Evolutionary conservation across 2,797 vertebrate species (phyloP).

Genomic region (Acipenser transmontanus): DNA sequence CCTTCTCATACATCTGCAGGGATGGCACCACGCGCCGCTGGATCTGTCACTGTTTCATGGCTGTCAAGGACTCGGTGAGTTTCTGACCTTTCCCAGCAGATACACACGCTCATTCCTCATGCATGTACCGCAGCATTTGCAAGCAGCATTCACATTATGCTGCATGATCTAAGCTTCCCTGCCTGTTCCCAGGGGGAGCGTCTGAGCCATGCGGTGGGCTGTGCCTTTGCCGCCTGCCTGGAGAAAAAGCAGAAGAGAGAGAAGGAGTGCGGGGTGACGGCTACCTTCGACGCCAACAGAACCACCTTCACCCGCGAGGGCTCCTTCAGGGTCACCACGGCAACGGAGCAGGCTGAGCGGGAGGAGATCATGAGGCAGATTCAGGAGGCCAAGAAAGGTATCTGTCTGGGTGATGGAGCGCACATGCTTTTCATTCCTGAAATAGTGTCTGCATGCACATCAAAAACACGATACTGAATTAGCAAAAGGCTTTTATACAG

Average conservation of each 20-base stretch:
- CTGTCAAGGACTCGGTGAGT: constrained; percentile 92
- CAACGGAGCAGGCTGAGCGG: constrained; percentile 91
- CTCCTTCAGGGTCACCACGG: constrained; percentile 92
- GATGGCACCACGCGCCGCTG: constrained; percentile 95
- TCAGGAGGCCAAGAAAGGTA: constrained; percentile 86
- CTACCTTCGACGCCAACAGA: constrained; percentile 93
- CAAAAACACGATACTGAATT: no score
- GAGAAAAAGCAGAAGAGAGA: constrained; percentile 96
- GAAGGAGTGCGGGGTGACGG: constrained; percentile 97
- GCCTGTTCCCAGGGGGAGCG: constrained; percentile 76
- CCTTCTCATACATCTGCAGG: constrained; percentile 96
- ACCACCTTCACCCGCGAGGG: constrained; percentile 97
- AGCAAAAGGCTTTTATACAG: no score
- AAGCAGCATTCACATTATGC: no score
- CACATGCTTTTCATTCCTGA: no score
- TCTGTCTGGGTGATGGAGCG: not conserved
- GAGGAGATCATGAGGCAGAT: constrained; percentile 94
- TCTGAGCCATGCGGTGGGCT: constrained; percentile 93
- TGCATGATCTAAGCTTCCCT: not conserved
- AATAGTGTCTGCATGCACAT: no score
- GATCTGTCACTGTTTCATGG: constrained; percentile 99
- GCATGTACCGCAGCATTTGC: no score
- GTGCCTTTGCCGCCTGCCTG: constrained; percentile 93
- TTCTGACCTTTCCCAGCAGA: not conserved
- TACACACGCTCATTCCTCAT: no score